Evolutionary conservation across 2,888 invertebrate genomes (phyloP).

Genomic region (Agrotis segetum): DNA sequence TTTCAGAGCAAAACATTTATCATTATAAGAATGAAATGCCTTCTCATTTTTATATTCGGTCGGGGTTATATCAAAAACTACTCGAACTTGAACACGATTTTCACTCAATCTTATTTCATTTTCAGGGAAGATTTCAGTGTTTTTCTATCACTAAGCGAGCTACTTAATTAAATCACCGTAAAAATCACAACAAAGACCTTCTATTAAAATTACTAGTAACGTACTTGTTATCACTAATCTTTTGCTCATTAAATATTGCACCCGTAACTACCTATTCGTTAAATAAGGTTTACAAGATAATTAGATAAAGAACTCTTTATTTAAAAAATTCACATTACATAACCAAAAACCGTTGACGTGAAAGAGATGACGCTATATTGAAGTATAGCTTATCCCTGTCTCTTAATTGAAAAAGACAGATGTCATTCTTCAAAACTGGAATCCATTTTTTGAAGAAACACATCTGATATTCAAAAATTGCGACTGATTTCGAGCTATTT

Average conservation of each 20-base stretch:
- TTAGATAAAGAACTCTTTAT: slow-evolving; percentile 31
- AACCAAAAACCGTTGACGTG: neutral
- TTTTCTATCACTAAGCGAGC: slow-evolving; percentile 11
- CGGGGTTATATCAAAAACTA: slow-evolving; percentile 32
- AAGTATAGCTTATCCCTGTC: slow-evolving; percentile 13
- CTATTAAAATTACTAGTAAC: slow-evolving; percentile 62
- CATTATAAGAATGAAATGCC: neutral
- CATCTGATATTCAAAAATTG: neutral
- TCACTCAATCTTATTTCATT: slow-evolving; percentile 8
- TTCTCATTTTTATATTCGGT: neutral
- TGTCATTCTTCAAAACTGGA: neutral
- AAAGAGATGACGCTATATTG: slow-evolving; percentile 2
- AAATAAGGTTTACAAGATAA: slow-evolving; percentile 40
- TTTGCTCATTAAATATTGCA: slow-evolving; percentile 64
- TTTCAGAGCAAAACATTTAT: neutral
- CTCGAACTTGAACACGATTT: slow-evolving; percentile 17
- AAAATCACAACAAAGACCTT: slow-evolving; percentile 60
- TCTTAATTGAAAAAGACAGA: slow-evolving; percentile 1
- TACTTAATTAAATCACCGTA: slow-evolving; percentile 38
- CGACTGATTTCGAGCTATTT: neutral
- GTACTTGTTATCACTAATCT: slow-evolving; percentile 59
- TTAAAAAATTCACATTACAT: neutral
- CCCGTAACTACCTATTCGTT: slow-evolving; percentile 60
- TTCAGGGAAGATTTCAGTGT: slow-evolving; percentile 21
- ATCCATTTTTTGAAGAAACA: neutral